phyloP scores from a whole-genome alignment of 2,113 vertebrate species.

The Zosterops lateralis region DNA sequence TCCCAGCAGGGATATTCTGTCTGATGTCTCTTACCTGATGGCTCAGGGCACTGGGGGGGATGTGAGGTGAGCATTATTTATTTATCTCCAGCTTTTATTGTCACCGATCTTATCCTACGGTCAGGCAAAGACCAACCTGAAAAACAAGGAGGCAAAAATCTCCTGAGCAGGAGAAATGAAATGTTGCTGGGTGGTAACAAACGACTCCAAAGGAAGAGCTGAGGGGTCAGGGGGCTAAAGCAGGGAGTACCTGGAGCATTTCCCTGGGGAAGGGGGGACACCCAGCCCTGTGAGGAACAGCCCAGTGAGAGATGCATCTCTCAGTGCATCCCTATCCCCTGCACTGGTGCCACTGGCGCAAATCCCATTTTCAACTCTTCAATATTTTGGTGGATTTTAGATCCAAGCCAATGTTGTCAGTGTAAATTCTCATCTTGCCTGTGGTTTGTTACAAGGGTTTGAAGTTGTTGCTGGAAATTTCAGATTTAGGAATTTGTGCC shows the following conservation, averaged over 20 bases:
- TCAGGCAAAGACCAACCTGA: neutral
- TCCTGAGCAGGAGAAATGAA: neutral
- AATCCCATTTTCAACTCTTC: neutral
- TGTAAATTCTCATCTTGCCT: neutral
- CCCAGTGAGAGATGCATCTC: neutral
- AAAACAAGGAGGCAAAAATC: neutral
- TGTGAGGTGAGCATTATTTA: too few species aligned
- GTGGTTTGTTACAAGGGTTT: neutral
- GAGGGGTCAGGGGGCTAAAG: neutral
- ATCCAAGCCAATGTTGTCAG: neutral
- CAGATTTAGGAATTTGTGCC: neutral
- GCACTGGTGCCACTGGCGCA: neutral
- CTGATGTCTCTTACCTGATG: rapidly evolving
- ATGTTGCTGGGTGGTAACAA: neutral
- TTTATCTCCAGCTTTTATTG: neutral
- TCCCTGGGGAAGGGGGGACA: neutral
- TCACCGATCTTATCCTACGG: neutral
- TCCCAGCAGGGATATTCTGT: neutral
- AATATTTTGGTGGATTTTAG: neutral
- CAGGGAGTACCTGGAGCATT: neutral
- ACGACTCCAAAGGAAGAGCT: neutral
- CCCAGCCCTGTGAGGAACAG: neutral
- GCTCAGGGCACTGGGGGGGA: neutral
- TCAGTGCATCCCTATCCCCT: neutral
- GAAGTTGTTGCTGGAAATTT: neutral